Percentiles rank a stretch among this genome's conserved stretches.
phyloP scores from a whole-genome alignment of 2,888 invertebrate species.

The Sarcophaga variegata region DNA sequence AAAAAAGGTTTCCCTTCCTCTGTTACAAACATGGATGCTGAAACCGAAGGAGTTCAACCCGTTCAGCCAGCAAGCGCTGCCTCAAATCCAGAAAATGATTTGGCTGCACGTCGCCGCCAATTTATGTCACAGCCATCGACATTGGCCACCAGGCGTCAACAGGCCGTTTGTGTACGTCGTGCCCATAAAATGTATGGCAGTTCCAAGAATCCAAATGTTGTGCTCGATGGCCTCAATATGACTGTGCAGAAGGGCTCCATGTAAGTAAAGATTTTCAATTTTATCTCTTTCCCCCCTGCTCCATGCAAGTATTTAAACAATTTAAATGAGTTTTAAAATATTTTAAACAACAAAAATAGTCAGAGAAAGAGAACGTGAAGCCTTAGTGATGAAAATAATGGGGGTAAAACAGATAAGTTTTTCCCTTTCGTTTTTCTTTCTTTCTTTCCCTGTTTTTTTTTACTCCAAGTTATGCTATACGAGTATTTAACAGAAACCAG shows the following conservation, averaged over 20 bases:
- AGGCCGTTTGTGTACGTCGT: constrained; percentile 92
- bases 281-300: not conserved
- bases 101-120: constrained; percentile 83
- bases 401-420: not conserved
- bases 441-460: not conserved
- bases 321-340: not conserved
- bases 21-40: constrained; percentile 78
- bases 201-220: constrained; percentile 89
- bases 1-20: not conserved
- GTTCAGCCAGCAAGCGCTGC: constrained; percentile 73
- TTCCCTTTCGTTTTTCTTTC: not conserved
- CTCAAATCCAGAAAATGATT: constrained; percentile 79
- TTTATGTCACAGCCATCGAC: constrained; percentile 87
- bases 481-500: not conserved
- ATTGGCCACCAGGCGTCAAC: constrained; percentile 87
- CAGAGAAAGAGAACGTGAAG: not conserved
- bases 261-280: constrained; percentile 83
- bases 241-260: constrained; percentile 94
- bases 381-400: not conserved
- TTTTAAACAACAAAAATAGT: not conserved
- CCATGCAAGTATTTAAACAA: not conserved
- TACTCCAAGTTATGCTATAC: too few species aligned
- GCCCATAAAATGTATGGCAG: constrained; percentile 93
- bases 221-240: constrained; percentile 94
- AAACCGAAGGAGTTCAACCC: constrained; percentile 81